Base-by-base conservation (phyloP, 2,888 invertebrate genomes). In the Tinea semifulvella region DNA sequence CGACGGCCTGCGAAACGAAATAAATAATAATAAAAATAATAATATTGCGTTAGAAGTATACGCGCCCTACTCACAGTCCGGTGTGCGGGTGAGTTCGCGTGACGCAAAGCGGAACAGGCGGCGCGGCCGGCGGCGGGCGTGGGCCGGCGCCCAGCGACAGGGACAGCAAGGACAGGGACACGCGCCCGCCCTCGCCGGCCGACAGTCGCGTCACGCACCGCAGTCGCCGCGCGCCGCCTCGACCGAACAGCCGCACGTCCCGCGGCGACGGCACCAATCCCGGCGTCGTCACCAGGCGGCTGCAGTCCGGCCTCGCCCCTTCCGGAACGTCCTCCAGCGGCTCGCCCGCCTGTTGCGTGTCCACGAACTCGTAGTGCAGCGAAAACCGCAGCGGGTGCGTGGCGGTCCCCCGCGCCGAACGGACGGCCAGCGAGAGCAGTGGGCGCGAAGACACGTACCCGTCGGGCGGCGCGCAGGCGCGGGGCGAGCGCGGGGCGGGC, bases 171-270 rank as follows among this genome's bases (percentile, higher is more conserved):
- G 87, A 85, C 7, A 91, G 68, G 13, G 85, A 77, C 3, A 91
- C 85, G 42, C 88, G 79, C 55, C 88, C 89, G 18, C 86, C 85
- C 1, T 83, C 69, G 11, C 83, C 85, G 1, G 89, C 88, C 61
- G 89, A 88, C 52, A 92, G 84, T 47, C 92, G 85, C 63, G 91
- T 92, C 44, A 89, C 83, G 63, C 93, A 94, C 46, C 90, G 89
- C 45, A 93, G 68, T 51, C 88, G 88, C 49, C 82, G 84, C 22
- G 90, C 87, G 3, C 94, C 94, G 0, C 94, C 94, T 35, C 94
- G 84, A 0, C 94, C 94, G 62, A 88, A 94, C 56, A 94, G 84
- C 61, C 94, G 88, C 2, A 92, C 89, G 65, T 93, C 93, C 11
- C 90, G 89, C 50, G 91, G 85, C 31, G 89, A 83, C 1, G 90